Percentiles rank a stretch among this genome's conserved stretches.
Evolutionary conservation across 23 tunicate species (phyloP).

Genomic region (Ascidia mentula): DNA sequence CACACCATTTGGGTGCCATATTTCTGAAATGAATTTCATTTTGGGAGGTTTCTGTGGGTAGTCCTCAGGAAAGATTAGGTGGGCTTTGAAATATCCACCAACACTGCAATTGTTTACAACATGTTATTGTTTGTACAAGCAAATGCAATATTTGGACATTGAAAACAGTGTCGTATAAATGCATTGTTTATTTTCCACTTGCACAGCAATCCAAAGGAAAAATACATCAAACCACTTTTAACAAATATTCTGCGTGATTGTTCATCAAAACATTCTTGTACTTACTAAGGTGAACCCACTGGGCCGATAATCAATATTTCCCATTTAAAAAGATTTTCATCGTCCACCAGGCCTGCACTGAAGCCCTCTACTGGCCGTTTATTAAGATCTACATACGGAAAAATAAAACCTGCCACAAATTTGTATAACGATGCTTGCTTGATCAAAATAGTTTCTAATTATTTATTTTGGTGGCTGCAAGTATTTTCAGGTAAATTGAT

Average conservation of each 20-base stretch:
- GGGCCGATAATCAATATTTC: conserved; percentile 64
- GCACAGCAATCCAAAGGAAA: too few relatives aligned
- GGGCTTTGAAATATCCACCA: conserved; percentile 75
- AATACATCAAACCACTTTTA: too few relatives aligned
- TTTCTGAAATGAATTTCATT: conserved; percentile 52
- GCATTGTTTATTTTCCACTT: too few relatives aligned
- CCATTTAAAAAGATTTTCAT: conserved; percentile 57
- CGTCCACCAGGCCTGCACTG: conserved; percentile 63
- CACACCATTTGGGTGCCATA: conserved; percentile 76
- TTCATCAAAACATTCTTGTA: background rate
- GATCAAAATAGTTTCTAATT: too few relatives aligned
- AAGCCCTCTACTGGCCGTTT: conserved; percentile 58
- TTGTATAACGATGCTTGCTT: too few relatives aligned
- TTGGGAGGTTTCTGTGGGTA: conserved; percentile 73
- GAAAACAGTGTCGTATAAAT: too few relatives aligned
- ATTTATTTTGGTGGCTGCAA: too few relatives aligned
- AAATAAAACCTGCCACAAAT: too few relatives aligned
- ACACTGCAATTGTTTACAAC: conserved; percentile 50
- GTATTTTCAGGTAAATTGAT: too few relatives aligned
- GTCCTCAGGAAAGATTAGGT: conserved; percentile 57
- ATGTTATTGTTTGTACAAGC: too few relatives aligned
- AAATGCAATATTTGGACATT: too few relatives aligned
- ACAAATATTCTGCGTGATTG: background rate
- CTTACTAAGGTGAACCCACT: conserved; percentile 62
- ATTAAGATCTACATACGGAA: conserved; percentile 24